These are phyloP conservation scores for human (Homo sapiens) DNA, from an alignment of 2,113 vertebrate species.

Conservation along the genomic window GRCh38 chr3:141406001-141406500, in stretches of 20 bases:
- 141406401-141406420: not conserved
- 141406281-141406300: not conserved
- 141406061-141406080: not conserved
- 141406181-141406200: not conserved
- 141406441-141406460: not conserved
- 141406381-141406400: not conserved
- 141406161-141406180: not conserved
- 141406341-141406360: not conserved
- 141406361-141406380: not conserved
- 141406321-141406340: not conserved
- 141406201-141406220: not conserved
- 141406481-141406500: not conserved
- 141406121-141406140: not conserved
- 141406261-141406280: not conserved
- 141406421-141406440: not conserved
- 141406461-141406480: not conserved
- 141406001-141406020: not conserved
- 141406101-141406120: not conserved
- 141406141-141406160: conserved; percentile 37
- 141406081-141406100: not conserved
- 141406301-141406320: not conserved
- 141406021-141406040: not conserved
- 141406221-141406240: not conserved
- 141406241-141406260: not conserved
- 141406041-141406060: not conserved